Conservation (phyloP, 2,113 vertebrate species). For the Stomatorhinus ivindoensis region DNA sequence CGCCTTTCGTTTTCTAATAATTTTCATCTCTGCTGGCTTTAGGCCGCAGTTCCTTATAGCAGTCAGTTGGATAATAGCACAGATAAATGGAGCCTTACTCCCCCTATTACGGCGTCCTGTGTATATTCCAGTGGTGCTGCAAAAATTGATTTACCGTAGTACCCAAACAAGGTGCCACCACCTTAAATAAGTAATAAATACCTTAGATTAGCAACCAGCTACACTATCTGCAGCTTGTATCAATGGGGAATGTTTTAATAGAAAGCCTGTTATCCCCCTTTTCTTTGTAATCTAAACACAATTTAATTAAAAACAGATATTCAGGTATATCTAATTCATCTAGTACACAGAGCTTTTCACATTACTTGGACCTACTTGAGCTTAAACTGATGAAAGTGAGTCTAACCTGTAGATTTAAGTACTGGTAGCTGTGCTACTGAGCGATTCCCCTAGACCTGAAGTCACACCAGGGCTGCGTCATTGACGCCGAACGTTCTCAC, state of each 20-base stretch:
- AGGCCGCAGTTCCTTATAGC: slow-evolving; percentile 30
- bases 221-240: slow-evolving; percentile 22
- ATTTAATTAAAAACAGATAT: slow-evolving; percentile 15
- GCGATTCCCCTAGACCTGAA: background rate
- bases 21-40: slow-evolving; percentile 61
- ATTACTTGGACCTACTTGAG: background rate
- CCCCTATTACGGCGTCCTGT: slow-evolving; percentile 15
- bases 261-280: slow-evolving; percentile 29
- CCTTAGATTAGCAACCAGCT: slow-evolving; percentile 24
- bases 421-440: background rate
- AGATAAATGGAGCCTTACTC: slow-evolving; percentile 46
- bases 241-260: slow-evolving; percentile 16
- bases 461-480: background rate
- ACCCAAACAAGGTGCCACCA: slow-evolving; percentile 31
- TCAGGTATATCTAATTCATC: background rate
- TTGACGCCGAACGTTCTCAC: background rate
- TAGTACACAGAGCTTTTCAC: background rate
- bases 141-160: slow-evolving; percentile 25
- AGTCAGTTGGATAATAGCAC: slow-evolving; percentile 45
- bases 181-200: slow-evolving; percentile 23
- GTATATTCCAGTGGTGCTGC: slow-evolving; percentile 41
- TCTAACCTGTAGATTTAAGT: background rate
- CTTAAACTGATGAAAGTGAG: background rate
- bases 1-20: slow-evolving; percentile 54
- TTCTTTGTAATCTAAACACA: slow-evolving; percentile 30